phyloP scores from a whole-genome alignment of 2,888 invertebrate species.

The Pyralis farinalis region DNA sequence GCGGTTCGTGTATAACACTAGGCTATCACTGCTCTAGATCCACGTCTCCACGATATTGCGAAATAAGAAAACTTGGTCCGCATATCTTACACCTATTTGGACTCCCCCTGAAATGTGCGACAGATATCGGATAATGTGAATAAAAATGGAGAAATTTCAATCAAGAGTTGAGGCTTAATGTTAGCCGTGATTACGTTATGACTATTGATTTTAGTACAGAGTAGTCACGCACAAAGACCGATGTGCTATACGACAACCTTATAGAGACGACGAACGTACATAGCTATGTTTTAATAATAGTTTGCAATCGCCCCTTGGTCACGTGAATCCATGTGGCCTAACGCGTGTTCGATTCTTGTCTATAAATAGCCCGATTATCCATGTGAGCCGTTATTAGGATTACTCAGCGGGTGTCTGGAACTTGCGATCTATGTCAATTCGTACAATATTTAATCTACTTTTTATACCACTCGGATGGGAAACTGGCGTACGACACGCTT shows the following conservation, averaged over 20 bases:
- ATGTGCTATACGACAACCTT: constrained; percentile 1
- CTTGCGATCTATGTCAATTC: constrained; percentile 23
- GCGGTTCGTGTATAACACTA: no score
- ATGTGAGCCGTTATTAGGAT: constrained; percentile 48
- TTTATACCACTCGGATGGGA: no score
- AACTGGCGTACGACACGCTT: no score
- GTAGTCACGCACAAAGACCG: constrained; percentile 48
- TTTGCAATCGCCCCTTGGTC: constrained; percentile 46
- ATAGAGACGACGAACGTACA: neutral
- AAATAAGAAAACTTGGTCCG: no score
- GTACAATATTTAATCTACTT: neutral
- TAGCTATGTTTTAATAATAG: constrained; percentile 30
- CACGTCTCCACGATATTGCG: no score
- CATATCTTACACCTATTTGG: no score
- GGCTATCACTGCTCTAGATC: no score
- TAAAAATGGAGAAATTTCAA: no score
- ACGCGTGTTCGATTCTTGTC: constrained; percentile 61
- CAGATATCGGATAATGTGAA: no score
- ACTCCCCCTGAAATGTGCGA: no score
- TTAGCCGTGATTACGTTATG: constrained; percentile 35
- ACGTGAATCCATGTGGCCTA: constrained; percentile 54
- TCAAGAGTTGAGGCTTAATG: no score
- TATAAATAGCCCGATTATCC: constrained; percentile 65
- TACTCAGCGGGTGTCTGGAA: constrained; percentile 55
- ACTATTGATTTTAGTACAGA: constrained; percentile 51